A percentile compares a stretch with the other conserved stretches of the same genome.
These are phyloP conservation scores for Pandemis corylana DNA, from an alignment of 2,888 invertebrate species.

Conservation along the genomic window DNA sequence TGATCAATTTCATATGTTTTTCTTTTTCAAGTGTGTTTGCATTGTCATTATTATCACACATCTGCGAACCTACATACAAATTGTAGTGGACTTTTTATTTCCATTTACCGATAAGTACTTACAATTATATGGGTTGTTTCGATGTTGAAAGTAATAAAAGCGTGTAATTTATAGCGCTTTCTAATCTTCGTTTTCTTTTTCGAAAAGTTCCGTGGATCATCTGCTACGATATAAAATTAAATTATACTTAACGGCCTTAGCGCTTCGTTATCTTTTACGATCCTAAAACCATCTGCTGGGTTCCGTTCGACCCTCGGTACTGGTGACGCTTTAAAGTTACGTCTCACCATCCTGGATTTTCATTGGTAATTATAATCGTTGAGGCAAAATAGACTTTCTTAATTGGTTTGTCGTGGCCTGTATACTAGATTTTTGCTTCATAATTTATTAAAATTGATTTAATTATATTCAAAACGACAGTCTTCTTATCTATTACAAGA, in stretches of 20 bases:
- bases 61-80: not conserved
- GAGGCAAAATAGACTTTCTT: not conserved
- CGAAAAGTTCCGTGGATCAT: slow-evolving; percentile 28
- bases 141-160: not conserved
- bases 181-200: slow-evolving; percentile 2
- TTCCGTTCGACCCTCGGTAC: slow-evolving; percentile 13
- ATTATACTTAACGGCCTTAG: slow-evolving; percentile 36
- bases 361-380: not conserved
- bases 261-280: slow-evolving; percentile 40
- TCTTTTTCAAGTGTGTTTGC: no score
- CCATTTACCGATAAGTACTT: not conserved
- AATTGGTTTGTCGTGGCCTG: not conserved
- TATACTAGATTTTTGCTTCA: no score
- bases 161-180: not conserved
- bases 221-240: slow-evolving; percentile 35
- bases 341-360: not conserved
- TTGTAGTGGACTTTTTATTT: not conserved
- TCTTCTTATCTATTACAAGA: no score
- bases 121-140: not conserved
- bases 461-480: no score
- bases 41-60: no score
- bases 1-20: no score
- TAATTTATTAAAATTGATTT: no score
- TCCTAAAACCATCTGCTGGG: slow-evolving; percentile 26
- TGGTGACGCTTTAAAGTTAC: slow-evolving; percentile 10